phyloP scores from a whole-genome alignment of 2,113 vertebrate species.

The Poeciliopsis retropinna region DNA sequence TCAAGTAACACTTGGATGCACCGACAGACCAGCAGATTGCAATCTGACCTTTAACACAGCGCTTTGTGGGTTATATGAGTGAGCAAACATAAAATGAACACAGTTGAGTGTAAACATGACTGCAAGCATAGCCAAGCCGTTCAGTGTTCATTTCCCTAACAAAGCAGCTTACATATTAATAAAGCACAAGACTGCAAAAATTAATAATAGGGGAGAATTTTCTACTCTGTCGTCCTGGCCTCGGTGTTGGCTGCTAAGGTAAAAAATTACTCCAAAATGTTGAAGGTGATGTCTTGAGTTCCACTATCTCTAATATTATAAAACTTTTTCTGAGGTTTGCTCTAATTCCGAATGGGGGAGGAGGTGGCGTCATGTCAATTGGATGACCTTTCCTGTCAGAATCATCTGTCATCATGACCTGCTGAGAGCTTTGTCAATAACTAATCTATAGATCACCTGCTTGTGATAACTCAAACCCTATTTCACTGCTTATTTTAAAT shows the following conservation, averaged over 20 bases:
- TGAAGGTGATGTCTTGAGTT: too few relatives aligned
- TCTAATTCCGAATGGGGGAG: too few relatives aligned
- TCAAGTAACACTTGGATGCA: conserved; percentile 22
- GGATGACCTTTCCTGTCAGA: conserved; percentile 1
- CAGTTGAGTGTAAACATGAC: background rate
- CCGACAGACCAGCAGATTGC: conserved; percentile 14
- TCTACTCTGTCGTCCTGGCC: too few relatives aligned
- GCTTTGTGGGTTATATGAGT: background rate
- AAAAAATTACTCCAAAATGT: too few relatives aligned
- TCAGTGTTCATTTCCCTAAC: conserved; percentile 46
- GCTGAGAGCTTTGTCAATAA: conserved; percentile 20
- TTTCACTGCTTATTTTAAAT: too few relatives aligned
- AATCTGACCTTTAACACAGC: conserved; percentile 7
- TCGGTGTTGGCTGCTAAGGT: too few relatives aligned
- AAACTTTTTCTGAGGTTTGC: too few relatives aligned
- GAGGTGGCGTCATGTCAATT: background rate
- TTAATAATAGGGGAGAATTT: too few relatives aligned
- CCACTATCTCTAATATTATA: too few relatives aligned
- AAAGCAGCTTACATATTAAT: conserved; percentile 64
- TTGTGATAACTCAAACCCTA: background rate
- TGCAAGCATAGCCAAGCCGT: conserved; percentile 18
- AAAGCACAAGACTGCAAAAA: conserved; percentile 19
- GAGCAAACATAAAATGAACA: conserved; percentile 7
- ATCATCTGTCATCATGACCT: background rate
- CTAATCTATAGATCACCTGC: background rate